Conservation (phyloP, 2,888 invertebrate genomes). For the Ischnura elegans region DNA sequence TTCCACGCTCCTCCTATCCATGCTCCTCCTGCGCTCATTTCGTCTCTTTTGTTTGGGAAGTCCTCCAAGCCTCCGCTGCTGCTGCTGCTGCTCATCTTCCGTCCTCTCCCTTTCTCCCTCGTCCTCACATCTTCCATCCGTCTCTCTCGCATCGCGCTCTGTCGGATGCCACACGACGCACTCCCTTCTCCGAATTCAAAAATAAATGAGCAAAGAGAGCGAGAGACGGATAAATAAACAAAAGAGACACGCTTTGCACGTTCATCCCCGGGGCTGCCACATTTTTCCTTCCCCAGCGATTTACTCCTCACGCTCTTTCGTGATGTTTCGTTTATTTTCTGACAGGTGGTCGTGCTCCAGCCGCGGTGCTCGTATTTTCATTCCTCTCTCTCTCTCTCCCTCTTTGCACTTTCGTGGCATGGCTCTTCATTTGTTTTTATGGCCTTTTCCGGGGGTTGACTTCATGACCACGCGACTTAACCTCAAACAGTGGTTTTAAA, state of each 20-base stretch:
- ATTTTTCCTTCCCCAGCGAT: not conserved
- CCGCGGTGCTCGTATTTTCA: not conserved
- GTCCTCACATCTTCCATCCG: not conserved
- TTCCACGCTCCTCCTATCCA: too few species aligned
- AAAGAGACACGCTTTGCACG: not conserved
- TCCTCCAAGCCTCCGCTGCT: too few species aligned
- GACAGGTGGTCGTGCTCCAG: not conserved
- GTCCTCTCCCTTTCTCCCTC: not conserved
- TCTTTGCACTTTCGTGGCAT: not conserved
- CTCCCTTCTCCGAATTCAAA: not conserved
- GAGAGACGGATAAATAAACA: not conserved
- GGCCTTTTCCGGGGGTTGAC: not conserved
- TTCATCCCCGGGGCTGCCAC: too few species aligned
- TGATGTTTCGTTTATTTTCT: not conserved
- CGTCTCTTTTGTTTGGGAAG: too few species aligned
- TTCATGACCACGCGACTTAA: not conserved
- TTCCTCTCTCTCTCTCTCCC: not conserved
- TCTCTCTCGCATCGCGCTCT: not conserved
- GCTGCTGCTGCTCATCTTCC: too few species aligned
- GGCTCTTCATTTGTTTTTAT: not conserved
- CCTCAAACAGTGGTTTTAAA: not conserved
- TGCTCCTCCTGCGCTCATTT: too few species aligned
- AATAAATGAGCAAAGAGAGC: too few species aligned
- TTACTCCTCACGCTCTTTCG: not conserved
- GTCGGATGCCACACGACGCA: conserved; percentile 12